Evolutionary conservation across 2,113 vertebrate genomes (phyloP), one percentile per base, ranked within the genome.

Genomic region (Cisticola juncidis): DNA sequence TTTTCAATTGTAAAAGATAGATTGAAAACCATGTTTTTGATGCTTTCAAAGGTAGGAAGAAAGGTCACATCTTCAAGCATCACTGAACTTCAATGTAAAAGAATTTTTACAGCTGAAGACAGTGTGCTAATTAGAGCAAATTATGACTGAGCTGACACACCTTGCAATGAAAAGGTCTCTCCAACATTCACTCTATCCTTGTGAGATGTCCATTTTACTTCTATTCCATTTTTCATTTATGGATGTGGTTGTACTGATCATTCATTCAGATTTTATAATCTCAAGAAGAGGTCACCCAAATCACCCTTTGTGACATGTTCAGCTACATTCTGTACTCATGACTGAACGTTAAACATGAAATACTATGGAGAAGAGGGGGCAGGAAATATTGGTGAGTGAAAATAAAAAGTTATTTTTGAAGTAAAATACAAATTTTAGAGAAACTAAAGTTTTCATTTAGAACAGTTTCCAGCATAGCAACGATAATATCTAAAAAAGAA

Each of bases 71-170:
- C 61, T 66, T 81, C 14, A 5, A 90, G 61, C 5, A 1, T 45
- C 65, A 94, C 9, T 48, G 57, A 91, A 47, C 62, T 92, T 73
- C 54, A 90, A 78, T 35, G 40, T 69, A 90, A 44, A 88, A 81
- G 29, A 58, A 66, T 56, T 94, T 70, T 79, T 90, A 88, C 31
- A 93, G 73, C 31, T 38, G 24, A 84, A 82, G 22, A 91, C 4
- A 65, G 36, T 38, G 38, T 20, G 31, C 47, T 94, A 95, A 96
- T 94, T 91, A 97, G 35, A 92, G 45, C 24, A 33, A 95, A 86
- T 65, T 88, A 92, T 61, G 94, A 91, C 62, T 7, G 17, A 95
- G 47, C 22, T 88, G 86, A 93, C 44, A 80, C 25, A 60, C 9
- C 62, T 54, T 35, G n/a, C 24, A 91, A 89, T 33, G 40, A 89